Percentiles rank a stretch among this genome's conserved stretches.
Conservation (phyloP, 2,888 invertebrate genomes). For the Petrolisthes cinctipes region DNA sequence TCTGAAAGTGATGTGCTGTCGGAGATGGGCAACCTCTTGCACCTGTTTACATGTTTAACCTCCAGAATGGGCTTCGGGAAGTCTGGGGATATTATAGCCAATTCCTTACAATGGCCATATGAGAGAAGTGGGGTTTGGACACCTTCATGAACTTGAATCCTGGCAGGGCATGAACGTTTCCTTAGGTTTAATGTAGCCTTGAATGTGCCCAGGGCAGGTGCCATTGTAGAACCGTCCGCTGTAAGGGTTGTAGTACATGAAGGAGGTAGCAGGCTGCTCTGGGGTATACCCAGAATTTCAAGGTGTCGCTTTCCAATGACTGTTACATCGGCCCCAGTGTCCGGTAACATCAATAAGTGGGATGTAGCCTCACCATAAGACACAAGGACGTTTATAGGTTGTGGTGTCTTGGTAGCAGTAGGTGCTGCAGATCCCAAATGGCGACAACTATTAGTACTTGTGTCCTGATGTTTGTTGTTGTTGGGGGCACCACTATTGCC, state of each 20-base stretch:
- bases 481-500: neutral
- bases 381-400: neutral
- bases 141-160: neutral
- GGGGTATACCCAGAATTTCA: constrained; percentile 13
- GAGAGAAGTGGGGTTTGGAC: too few relatives aligned
- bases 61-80: constrained; percentile 18
- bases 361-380: neutral
- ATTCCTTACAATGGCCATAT: too few relatives aligned
- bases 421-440: constrained; percentile 3
- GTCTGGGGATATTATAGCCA: too few relatives aligned
- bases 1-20: constrained; percentile 12
- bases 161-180: neutral
- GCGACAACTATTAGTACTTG: neutral
- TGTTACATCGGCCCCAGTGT: constrained; percentile 1
- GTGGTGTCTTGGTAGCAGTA: neutral
- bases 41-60: constrained; percentile 10
- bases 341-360: constrained; percentile 17
- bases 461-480: neutral
- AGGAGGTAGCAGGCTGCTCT: constrained; percentile 3
- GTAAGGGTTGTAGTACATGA: neutral
- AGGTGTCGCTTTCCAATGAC: neutral
- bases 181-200: neutral
- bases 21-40: neutral
- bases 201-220: constrained; percentile 11
- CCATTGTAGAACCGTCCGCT: constrained; percentile 11